phyloP scores from a whole-genome alignment of 2,797 vertebrate genomes.

The Aldrovandia affinis region DNA sequence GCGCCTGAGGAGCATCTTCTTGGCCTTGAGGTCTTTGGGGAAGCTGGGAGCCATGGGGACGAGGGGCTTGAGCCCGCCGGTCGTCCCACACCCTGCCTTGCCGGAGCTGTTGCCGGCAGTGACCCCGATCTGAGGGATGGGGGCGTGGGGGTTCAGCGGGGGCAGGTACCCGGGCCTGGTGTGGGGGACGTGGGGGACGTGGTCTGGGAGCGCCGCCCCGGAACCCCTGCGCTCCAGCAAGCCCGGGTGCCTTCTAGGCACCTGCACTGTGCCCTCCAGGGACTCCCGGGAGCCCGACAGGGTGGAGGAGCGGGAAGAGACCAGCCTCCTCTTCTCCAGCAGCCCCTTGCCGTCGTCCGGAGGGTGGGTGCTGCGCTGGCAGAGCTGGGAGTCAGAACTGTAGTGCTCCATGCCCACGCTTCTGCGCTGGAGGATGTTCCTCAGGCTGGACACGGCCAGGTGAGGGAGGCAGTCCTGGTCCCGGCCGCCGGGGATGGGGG shows the following conservation, averaged over 20 bases:
- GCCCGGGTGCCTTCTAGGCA: slow-evolving; percentile 62
- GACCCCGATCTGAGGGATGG: slow-evolving; percentile 72
- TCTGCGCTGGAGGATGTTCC: slow-evolving; percentile 77
- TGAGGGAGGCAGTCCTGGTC: slow-evolving; percentile 69
- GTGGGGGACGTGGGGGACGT: slow-evolving; percentile 72
- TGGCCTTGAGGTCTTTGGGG: slow-evolving; percentile 75
- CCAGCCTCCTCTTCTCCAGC: slow-evolving; percentile 73
- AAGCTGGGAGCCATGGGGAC: slow-evolving; percentile 73
- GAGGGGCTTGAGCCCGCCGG: slow-evolving; percentile 68
- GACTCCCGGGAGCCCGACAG: slow-evolving; percentile 75
- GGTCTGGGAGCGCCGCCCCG: slow-evolving; percentile 74
- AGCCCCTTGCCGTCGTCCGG: slow-evolving; percentile 53
- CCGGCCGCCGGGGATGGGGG: slow-evolving; percentile 56
- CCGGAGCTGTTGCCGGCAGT: slow-evolving; percentile 50
- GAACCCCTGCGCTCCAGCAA: slow-evolving; percentile 77
- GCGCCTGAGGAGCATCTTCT: slow-evolving; percentile 79
- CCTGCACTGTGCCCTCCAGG: slow-evolving; percentile 61
- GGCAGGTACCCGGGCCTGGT: slow-evolving; percentile 83
- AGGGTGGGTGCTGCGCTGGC: slow-evolving; percentile 56
- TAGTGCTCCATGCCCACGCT: slow-evolving; percentile 82
- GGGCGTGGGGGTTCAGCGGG: slow-evolving; percentile 77
- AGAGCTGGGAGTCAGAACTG: slow-evolving; percentile 85
- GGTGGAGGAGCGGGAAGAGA: slow-evolving; percentile 69
- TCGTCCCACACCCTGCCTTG: slow-evolving; percentile 31
- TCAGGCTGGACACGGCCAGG: slow-evolving; percentile 78